Conservation (phyloP, 1,140 invertebrate genomes). For the Ceratoteleas bidentatus region DNA sequence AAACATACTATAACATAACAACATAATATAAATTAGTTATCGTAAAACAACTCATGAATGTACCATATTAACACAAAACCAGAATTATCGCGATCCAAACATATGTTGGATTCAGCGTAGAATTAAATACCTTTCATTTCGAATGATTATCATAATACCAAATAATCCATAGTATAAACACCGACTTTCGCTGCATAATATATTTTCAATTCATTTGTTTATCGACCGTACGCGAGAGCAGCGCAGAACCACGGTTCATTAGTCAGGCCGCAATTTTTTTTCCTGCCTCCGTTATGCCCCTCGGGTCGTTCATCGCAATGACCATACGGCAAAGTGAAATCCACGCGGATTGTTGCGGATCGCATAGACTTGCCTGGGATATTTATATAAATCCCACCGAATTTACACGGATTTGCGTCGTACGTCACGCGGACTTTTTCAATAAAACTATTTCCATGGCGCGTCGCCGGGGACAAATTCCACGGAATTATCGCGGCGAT, state of each 20-base stretch:
- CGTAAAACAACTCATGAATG: no score
- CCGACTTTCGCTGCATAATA: not conserved
- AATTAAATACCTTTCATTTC: no score
- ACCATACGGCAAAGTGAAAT: constrained; percentile 47
- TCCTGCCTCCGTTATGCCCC: not conserved
- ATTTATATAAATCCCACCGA: constrained; percentile 58
- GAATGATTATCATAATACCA: not conserved
- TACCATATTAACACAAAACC: no score
- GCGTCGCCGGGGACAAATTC: constrained; percentile 26
- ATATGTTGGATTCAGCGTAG: no score
- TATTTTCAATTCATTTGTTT: not conserved
- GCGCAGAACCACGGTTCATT: constrained; percentile 12
- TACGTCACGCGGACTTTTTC: constrained; percentile 45
- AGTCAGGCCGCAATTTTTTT: constrained; percentile 3
- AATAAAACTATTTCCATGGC: constrained; percentile 53
- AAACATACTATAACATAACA: no score
- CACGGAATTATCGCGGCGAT: constrained; percentile 36
- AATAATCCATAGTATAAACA: no score
- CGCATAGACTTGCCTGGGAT: constrained; percentile 48
- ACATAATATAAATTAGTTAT: no score
- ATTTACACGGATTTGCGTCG: constrained; percentile 55
- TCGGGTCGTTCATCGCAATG: constrained; percentile 17
- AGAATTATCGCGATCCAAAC: no score
- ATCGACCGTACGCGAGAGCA: not conserved
- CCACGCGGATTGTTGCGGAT: constrained; percentile 37